A percentile compares a stretch with the other conserved stretches of the same genome.
Evolutionary conservation across 64 coral and sea anemone species (phyloP).

Genomic region (Stylophora pistillata): DNA sequence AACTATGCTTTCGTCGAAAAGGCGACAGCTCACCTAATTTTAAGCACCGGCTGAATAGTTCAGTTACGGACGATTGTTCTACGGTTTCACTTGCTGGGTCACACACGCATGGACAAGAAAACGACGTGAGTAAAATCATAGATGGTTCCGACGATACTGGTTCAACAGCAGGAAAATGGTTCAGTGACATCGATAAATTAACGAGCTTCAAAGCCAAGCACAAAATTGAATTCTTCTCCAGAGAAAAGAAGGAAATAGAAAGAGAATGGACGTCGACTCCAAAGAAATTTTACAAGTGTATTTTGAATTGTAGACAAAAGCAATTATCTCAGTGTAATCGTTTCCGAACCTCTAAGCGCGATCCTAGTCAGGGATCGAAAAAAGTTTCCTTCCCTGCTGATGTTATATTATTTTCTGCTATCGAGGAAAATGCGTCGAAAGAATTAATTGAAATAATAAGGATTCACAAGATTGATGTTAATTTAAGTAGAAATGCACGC

Average conservation of each 20-base stretch:
- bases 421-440: slow-evolving; percentile 48
- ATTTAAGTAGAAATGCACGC: slow-evolving; percentile 22
- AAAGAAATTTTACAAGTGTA: slow-evolving; percentile 64
- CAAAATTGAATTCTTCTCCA: slow-evolving; percentile 12
- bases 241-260: neutral
- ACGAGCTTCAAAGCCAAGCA: slow-evolving; percentile 50
- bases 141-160: neutral
- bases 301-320: slow-evolving; percentile 58
- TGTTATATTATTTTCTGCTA: slow-evolving; percentile 53
- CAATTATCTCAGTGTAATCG: neutral
- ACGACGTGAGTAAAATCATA: neutral
- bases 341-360: neutral
- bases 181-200: slow-evolving; percentile 62
- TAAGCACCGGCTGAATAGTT: neutral
- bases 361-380: neutral
- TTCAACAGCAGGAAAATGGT: slow-evolving; percentile 26
- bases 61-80: neutral
- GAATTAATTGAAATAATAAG: slow-evolving; percentile 53
- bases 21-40: slow-evolving; percentile 20
- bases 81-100: slow-evolving; percentile 4
- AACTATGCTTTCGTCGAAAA: slow-evolving; percentile 33
- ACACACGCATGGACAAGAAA: slow-evolving; percentile 2
- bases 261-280: slow-evolving; percentile 52
- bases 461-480: slow-evolving; percentile 49
- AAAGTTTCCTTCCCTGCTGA: slow-evolving; percentile 54